Evolutionary conservation across 2,797 vertebrate genomes (phyloP).

Genomic region (Astyanax mexicanus): DNA sequence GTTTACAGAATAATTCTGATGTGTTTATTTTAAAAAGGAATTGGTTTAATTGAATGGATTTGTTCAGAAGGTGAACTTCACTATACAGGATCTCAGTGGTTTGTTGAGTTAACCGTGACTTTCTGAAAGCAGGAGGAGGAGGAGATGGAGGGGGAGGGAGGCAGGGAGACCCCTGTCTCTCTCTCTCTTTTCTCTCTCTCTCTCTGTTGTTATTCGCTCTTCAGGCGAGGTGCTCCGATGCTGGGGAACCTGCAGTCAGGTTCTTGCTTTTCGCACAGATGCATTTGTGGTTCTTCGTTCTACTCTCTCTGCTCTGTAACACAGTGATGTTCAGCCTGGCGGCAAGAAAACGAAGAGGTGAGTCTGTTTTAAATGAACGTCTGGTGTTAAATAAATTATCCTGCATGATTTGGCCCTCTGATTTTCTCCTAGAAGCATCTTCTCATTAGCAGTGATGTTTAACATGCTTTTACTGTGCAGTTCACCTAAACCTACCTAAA

Average conservation of each 20-base stretch:
- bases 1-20: too few species aligned
- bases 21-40: not conserved
- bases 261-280: slow-evolving; percentile 74
- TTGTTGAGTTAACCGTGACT: slow-evolving; percentile 72
- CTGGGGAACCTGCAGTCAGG: slow-evolving; percentile 62
- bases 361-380: slow-evolving; percentile 38
- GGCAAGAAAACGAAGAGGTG: slow-evolving; percentile 70
- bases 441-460: too few species aligned
- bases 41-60: not conserved
- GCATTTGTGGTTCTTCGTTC: slow-evolving; percentile 74
- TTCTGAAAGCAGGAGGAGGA: slow-evolving; percentile 61
- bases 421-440: not conserved
- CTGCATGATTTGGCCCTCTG: not conserved
- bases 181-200: slow-evolving; percentile 4
- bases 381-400: not conserved
- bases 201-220: slow-evolving; percentile 41
- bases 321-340: slow-evolving; percentile 67
- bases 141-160: not conserved
- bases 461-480: too few species aligned
- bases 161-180: slow-evolving; percentile 46
- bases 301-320: slow-evolving; percentile 72
- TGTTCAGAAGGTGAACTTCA: not conserved
- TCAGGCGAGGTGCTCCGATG: slow-evolving; percentile 15
- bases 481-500: too few species aligned
- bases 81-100: slow-evolving; percentile 71